A percentile compares a stretch with the other conserved stretches of the same genome.
Evolutionary conservation across 2,888 invertebrate species (phyloP).

Genomic region (Plebejus melissa): DNA sequence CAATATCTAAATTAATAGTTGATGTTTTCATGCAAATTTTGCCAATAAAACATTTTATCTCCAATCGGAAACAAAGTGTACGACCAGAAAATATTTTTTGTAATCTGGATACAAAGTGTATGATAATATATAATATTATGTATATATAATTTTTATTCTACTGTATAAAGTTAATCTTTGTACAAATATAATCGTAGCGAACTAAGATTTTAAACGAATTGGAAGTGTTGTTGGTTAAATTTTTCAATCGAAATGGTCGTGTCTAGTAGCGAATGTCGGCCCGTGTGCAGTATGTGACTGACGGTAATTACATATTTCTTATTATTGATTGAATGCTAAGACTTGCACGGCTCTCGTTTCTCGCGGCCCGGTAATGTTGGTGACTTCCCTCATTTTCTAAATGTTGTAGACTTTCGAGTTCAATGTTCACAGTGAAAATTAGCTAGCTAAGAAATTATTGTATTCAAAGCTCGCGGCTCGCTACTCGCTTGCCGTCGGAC

Average conservation of each 20-base stretch:
- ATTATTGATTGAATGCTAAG: conserved; percentile 12
- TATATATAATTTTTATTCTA: conserved; percentile 6
- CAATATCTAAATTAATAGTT: not conserved
- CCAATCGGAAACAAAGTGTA: not conserved
- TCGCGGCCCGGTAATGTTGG: conserved; percentile 29
- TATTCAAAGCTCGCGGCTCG: not conserved
- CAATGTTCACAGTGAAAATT: conserved; percentile 8
- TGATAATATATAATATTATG: not conserved
- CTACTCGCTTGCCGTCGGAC: not conserved
- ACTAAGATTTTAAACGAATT: not conserved
- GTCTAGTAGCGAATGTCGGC: not conserved
- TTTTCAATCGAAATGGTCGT: not conserved
- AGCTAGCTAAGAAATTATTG: conserved; percentile 7
- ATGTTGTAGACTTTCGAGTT: not conserved
- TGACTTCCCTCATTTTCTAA: not conserved
- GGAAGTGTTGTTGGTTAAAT: not conserved
- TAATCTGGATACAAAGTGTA: not conserved
- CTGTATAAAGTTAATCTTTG: conserved; percentile 9
- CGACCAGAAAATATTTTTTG: not conserved
- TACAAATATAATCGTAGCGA: conserved; percentile 12
- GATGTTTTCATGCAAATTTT: not conserved
- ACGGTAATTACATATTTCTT: not conserved
- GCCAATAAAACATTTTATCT: not conserved
- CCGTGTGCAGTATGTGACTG: conserved; percentile 16
- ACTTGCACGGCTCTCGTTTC: conserved; percentile 18